Percentiles rank a stretch among this genome's conserved stretches.
phyloP scores from a whole-genome alignment of 2,888 invertebrate species.

The Pandemis cinnamomeana region DNA sequence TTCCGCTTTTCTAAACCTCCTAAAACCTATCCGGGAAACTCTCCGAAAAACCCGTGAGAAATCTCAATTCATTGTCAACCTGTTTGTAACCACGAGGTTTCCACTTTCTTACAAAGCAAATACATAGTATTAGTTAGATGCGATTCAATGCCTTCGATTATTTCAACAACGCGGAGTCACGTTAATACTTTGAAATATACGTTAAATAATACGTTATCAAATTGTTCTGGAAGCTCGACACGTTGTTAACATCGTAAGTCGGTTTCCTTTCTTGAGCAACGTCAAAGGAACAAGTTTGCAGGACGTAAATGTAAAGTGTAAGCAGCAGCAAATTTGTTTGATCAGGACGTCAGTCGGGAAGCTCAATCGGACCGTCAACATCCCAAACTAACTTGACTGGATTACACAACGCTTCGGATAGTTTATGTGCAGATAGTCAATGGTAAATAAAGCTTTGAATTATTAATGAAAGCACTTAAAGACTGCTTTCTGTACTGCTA shows the following conservation, averaged over 20 bases:
- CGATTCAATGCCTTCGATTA: slow-evolving; percentile 1
- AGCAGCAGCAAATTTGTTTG: background rate
- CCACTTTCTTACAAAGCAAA: slow-evolving; percentile 22
- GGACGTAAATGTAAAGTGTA: background rate
- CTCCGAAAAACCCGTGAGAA: slow-evolving; percentile 28
- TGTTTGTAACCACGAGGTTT: slow-evolving; percentile 21
- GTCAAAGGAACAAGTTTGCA: background rate
- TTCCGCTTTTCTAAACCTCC: slow-evolving; percentile 37
- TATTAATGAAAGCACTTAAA: background rate
- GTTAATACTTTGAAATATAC: too few relatives aligned
- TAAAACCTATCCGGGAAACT: slow-evolving; percentile 30
- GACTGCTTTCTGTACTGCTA: too few relatives aligned
- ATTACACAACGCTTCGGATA: background rate
- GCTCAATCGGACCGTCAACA: background rate
- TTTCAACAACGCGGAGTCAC: background rate
- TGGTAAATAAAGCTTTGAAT: background rate
- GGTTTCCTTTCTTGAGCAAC: background rate
- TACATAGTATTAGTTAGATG: slow-evolving; percentile 1
- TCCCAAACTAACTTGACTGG: background rate
- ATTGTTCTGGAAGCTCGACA: background rate
- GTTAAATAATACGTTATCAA: too few relatives aligned
- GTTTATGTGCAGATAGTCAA: background rate
- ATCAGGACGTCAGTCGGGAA: background rate
- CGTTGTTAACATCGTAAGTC: background rate
- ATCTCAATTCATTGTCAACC: slow-evolving; percentile 16